phyloP scores from a whole-genome alignment of 1,140 invertebrate species.

The Lasioglossum baleicum region DNA sequence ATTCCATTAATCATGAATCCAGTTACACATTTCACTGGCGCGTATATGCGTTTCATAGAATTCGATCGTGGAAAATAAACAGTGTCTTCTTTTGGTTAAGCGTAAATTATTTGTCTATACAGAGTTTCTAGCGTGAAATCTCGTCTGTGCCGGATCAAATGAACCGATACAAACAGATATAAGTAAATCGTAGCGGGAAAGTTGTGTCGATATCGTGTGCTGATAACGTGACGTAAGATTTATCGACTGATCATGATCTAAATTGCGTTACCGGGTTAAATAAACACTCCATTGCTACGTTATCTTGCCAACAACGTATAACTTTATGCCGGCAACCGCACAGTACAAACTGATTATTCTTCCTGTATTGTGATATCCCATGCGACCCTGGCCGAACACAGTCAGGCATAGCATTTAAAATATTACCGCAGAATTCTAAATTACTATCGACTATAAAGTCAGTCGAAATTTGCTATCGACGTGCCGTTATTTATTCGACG shows the following conservation, averaged over 20 bases:
- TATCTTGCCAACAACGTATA: slow-evolving; percentile 35
- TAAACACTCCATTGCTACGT: slow-evolving; percentile 35
- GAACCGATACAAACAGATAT: neutral
- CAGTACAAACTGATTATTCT: slow-evolving; percentile 27
- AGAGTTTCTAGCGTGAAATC: neutral
- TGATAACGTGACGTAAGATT: slow-evolving; percentile 19
- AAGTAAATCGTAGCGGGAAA: neutral
- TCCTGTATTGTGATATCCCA: slow-evolving; percentile 28
- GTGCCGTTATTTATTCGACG: slow-evolving; percentile 7
- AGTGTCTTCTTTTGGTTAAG: neutral
- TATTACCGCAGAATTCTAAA: slow-evolving; percentile 31
- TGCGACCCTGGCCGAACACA: neutral
- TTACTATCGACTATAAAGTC: slow-evolving; percentile 24
- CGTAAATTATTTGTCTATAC: neutral
- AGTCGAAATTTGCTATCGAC: slow-evolving; percentile 19
- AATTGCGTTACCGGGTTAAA: slow-evolving; percentile 19
- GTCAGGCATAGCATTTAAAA: slow-evolving; percentile 26
- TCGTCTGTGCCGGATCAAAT: neutral
- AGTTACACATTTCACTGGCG: too few species aligned
- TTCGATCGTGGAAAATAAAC: too few species aligned
- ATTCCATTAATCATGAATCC: too few species aligned
- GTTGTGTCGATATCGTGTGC: neutral
- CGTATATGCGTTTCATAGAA: too few species aligned
- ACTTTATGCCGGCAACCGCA: slow-evolving; percentile 4
- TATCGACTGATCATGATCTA: slow-evolving; percentile 27